phyloP scores from a whole-genome alignment of 2,113 vertebrate species.

The Barnardius zonarius region DNA sequence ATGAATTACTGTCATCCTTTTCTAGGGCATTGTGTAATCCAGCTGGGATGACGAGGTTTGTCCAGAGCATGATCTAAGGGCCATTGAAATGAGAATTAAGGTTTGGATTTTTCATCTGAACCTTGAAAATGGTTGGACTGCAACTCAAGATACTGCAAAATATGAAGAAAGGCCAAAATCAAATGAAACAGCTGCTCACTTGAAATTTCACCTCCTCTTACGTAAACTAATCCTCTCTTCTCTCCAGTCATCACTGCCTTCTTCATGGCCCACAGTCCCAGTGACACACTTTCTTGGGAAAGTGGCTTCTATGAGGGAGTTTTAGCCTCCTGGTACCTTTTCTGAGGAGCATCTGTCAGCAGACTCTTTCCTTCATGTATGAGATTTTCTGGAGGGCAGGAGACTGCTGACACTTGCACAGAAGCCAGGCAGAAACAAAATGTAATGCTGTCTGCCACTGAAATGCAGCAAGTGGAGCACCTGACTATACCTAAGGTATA shows the following conservation, averaged over 20 bases:
- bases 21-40: conserved; percentile 48
- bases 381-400: background rate
- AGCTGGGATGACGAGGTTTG: background rate
- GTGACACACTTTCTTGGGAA: background rate
- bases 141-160: background rate
- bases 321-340: background rate
- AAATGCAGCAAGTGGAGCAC: background rate
- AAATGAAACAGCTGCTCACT: background rate
- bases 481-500: background rate
- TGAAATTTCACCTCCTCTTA: background rate
- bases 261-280: background rate
- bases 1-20: conserved; percentile 46
- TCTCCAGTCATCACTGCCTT: background rate
- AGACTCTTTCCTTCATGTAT: background rate
- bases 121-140: background rate
- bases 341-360: background rate
- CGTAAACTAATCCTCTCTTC: background rate
- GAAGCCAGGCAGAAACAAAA: background rate
- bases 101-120: background rate
- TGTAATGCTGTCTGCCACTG: background rate
- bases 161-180: background rate
- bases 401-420: background rate
- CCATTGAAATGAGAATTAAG: background rate
- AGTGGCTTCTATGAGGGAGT: background rate
- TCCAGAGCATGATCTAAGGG: conserved; percentile 3